Evolutionary conservation across 2,113 vertebrate species (phyloP), one percentile per base, ranked within the genome.

Genomic region (Lamprotornis superbus): DNA sequence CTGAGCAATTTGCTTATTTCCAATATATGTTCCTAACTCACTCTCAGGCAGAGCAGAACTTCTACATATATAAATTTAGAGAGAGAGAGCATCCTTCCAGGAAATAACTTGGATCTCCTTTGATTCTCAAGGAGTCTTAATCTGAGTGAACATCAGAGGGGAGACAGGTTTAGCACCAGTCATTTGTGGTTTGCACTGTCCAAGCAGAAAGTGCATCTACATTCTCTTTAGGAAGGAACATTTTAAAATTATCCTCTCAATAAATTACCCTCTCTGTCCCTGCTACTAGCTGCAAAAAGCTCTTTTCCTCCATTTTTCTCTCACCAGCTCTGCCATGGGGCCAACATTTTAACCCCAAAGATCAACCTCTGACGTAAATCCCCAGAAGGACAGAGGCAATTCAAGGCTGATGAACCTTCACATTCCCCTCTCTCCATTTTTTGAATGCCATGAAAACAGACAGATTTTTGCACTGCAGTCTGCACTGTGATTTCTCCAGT

Each of bases 1-100:
- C 27, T 63, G 39, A 79, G 49, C 35, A 78, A 91, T 89, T 78
- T 92, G 67, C 69, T 89, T 81, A 56, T 87, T 97, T 94, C 40
- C 73, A 90, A 49, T 89, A 46, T 4, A 13, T 17, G 42, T 59
- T 63, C 30, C 55, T 63, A 30, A 44, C 24, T 87, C 44, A 11
- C 71, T 83, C 39, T 53, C 67, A 83, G 69, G 90, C 79, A 91
- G 61, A 73, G 35, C 67, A 83, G 21, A 50, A 75, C 33, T 75
- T 85, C 27, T 57, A 69, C n/a, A 63, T 3, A 70, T 10, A n/a
- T 22, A 33, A 21, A 9, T 69, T 11, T 21, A 40, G 21, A 42
- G 40, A 39, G 6, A 76, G 91, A 61, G 69, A 94, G 18, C 50
- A 87, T 49, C 49, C 64, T 94, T 86, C 73, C 40, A 87, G 87